Evolutionary conservation across 2,888 invertebrate genomes (phyloP).

Genomic region (Meandrusa payeni): DNA sequence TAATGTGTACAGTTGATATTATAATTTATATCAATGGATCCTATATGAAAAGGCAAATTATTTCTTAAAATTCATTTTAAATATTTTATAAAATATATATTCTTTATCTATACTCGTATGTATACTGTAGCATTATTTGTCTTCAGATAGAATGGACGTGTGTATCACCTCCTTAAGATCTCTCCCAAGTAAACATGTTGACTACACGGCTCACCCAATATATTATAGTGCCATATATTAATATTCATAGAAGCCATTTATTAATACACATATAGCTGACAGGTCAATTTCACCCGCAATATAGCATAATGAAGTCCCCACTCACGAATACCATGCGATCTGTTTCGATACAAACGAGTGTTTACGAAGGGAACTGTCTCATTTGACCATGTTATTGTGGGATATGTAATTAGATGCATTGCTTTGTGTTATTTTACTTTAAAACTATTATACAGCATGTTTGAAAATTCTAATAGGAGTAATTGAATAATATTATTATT

Average conservation of each 20-base stretch:
- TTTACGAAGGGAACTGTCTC: constrained; percentile 28
- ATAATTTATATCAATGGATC: too few relatives aligned
- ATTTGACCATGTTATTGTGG: constrained; percentile 28
- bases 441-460: too few relatives aligned
- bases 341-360: constrained; percentile 45
- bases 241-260: constrained; percentile 75
- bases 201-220: constrained; percentile 23
- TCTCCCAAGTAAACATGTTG: constrained; percentile 21
- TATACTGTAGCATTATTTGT: too few relatives aligned
- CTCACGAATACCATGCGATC: constrained; percentile 38
- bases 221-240: constrained; percentile 57
- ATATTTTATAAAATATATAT: too few relatives aligned
- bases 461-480: too few relatives aligned
- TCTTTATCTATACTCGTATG: too few relatives aligned
- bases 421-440: constrained; percentile 14
- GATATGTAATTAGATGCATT: constrained; percentile 30
- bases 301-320: constrained; percentile 40
- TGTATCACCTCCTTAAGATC: constrained; percentile 7
- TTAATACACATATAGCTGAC: constrained; percentile 70
- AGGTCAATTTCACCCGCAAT: constrained; percentile 69
- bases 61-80: too few relatives aligned
- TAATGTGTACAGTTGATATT: too few relatives aligned
- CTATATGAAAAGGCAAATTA: too few relatives aligned
- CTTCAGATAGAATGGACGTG: too few relatives aligned
- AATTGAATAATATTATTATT: too few relatives aligned